A percentile compares a stretch with the other conserved stretches of the same genome.
phyloP scores from a whole-genome alignment of 2,797 vertebrate genomes.

The Crypturellus tataupa region DNA sequence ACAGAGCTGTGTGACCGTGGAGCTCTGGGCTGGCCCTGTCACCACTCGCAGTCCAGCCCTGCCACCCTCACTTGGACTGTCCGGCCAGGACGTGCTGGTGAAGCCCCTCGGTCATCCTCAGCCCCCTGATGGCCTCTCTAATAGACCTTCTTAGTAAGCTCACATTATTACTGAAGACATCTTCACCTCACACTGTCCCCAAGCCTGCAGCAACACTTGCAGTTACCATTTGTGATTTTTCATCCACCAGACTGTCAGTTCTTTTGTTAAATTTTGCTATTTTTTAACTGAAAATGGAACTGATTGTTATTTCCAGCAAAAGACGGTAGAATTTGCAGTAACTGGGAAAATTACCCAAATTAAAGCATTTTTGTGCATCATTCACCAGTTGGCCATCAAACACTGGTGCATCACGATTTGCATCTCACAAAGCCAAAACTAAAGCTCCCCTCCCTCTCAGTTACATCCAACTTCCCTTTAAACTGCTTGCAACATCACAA shows the following conservation, averaged over 20 bases:
- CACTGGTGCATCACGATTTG: not conserved
- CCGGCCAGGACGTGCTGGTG: too few relatives aligned
- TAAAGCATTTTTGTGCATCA: not conserved
- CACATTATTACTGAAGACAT: not conserved
- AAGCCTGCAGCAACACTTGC: fast-evolving
- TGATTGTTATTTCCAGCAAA: not conserved
- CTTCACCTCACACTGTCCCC: too few relatives aligned
- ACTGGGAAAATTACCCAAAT: not conserved
- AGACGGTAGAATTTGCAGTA: not conserved
- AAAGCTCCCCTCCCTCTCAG: not conserved
- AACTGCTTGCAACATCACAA: not conserved
- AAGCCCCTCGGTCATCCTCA: fast-evolving
- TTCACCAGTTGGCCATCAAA: not conserved
- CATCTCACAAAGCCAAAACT: not conserved
- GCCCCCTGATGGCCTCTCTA: not conserved
- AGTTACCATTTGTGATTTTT: not conserved
- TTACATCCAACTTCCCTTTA: not conserved
- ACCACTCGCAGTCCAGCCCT: not conserved
- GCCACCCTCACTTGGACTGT: not conserved
- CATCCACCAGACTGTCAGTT: not conserved
- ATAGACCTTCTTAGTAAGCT: not conserved
- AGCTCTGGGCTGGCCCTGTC: not conserved
- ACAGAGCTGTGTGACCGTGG: not conserved
- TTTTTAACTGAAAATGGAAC: not conserved
- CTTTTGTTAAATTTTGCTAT: not conserved